These are phyloP conservation scores for Lithophane ornitopus DNA, from an alignment of 2,888 invertebrate species.

Conservation along the genomic window DNA sequence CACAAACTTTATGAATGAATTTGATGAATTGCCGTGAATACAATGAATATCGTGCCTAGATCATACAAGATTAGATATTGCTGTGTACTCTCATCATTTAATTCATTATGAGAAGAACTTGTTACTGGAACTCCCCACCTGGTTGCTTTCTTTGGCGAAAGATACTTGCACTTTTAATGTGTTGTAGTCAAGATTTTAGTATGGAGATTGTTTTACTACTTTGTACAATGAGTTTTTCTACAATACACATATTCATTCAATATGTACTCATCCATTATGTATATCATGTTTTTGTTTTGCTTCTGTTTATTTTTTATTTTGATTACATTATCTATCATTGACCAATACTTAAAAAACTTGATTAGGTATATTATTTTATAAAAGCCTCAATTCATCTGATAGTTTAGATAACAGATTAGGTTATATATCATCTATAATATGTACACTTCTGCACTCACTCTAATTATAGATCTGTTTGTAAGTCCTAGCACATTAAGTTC, in stretches of 20 bases:
- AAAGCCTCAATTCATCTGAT: not conserved
- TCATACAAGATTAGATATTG: conserved; percentile 83
- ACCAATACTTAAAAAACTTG: conserved; percentile 11
- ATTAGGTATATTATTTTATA: not conserved
- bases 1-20: conserved; percentile 88
- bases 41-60: conserved; percentile 85
- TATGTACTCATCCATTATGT: conserved; percentile 22
- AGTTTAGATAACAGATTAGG: not conserved
- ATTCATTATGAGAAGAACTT: conserved; percentile 47
- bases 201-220: conserved; percentile 41
- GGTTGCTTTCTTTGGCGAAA: conserved; percentile 48
- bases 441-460: not conserved
- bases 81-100: conserved; percentile 69
- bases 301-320: conserved; percentile 11
- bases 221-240: conserved; percentile 33
- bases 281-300: conserved; percentile 27
- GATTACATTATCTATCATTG: conserved; percentile 12
- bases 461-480: not conserved
- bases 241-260: conserved; percentile 30
- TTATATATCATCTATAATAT: not conserved
- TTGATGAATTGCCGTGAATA: conserved; percentile 81
- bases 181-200: conserved; percentile 39
- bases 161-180: conserved; percentile 51
- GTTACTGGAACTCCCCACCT: conserved; percentile 22
- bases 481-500: not conserved